These are phyloP conservation scores for Cataglyphis livida DNA, from an alignment of 2,888 invertebrate species.

Conservation along the genomic window DNA sequence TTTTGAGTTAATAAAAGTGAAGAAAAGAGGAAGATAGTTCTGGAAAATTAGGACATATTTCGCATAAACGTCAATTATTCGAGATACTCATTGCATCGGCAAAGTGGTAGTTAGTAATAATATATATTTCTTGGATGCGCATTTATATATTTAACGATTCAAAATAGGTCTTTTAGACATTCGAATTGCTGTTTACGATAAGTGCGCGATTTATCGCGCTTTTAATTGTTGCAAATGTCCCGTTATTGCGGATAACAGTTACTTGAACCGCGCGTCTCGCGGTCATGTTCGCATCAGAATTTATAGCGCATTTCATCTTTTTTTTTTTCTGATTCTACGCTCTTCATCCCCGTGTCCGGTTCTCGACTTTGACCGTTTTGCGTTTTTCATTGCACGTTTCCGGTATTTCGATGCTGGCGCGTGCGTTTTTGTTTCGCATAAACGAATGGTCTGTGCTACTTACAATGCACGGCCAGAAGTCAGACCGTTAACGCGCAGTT, in stretches of 20 bases:
- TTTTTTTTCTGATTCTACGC: not conserved
- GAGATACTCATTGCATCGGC: not conserved
- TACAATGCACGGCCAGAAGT: not conserved
- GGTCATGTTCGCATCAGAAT: not conserved
- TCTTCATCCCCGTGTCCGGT: not conserved
- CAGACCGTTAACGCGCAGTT: conserved; percentile 37
- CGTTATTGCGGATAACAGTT: conserved; percentile 14
- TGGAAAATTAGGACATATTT: not conserved
- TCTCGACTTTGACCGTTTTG: not conserved
- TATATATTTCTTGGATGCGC: not conserved
- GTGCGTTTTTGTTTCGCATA: conserved; percentile 19
- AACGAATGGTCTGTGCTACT: conserved; percentile 15
- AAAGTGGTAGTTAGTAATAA: not conserved
- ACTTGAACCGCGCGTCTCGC: not conserved
- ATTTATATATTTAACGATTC: conserved; percentile 2
- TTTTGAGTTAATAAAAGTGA: not conserved
- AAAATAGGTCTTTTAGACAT: conserved; percentile 13
- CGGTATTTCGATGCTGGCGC: conserved; percentile 25
- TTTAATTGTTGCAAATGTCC: conserved; percentile 25
- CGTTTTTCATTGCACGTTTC: conserved; percentile 23
- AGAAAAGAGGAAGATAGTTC: not conserved
- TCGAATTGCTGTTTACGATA: conserved; percentile 22
- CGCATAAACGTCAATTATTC: not conserved
- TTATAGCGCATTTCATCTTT: not conserved
- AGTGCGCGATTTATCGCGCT: conserved; percentile 31